Evolutionary conservation across 64 coral and sea anemone species (phyloP).

Genomic region (Pocillopora damicornis): DNA sequence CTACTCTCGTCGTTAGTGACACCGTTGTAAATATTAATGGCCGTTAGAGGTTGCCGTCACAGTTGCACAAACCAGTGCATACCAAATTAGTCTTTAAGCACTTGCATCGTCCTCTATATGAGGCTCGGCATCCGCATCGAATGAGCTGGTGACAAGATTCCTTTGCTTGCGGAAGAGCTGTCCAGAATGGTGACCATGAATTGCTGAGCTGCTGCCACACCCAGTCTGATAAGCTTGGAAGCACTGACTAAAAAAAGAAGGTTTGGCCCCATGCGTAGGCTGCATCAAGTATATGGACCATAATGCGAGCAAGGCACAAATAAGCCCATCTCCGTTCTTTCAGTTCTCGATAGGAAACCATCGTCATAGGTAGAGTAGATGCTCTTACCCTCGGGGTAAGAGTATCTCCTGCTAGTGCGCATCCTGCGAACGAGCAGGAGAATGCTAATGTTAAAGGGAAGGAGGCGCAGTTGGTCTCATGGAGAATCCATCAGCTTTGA

Average conservation of each 20-base stretch:
- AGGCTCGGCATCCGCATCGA: not conserved
- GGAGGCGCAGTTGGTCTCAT: not conserved
- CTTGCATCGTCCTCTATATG: not conserved
- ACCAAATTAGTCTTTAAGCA: too few species aligned
- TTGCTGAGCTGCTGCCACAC: too few species aligned
- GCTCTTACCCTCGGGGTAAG: too few species aligned
- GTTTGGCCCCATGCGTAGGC: too few species aligned
- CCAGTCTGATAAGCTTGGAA: too few species aligned
- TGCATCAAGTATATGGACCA: constrained; percentile 38
- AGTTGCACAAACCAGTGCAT: too few species aligned
- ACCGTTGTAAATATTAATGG: not conserved
- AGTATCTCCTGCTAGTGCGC: not conserved
- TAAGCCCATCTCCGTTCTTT: not conserved
- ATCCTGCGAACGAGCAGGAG: not conserved
- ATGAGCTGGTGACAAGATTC: not conserved
- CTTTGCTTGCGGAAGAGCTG: too few species aligned
- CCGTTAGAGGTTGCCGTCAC: not conserved
- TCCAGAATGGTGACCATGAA: too few species aligned
- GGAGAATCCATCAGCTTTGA: not conserved
- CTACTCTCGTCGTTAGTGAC: too few species aligned
- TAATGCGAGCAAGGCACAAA: constrained; percentile 2
- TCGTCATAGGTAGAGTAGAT: too few species aligned
- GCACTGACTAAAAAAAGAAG: too few species aligned
- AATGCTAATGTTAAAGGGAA: not conserved
- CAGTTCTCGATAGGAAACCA: too few species aligned